Percentiles rank a stretch among this genome's conserved stretches.
These are phyloP conservation scores for Empis stercorea DNA, from an alignment of 2,888 invertebrate genomes.

Conservation along the genomic window DNA sequence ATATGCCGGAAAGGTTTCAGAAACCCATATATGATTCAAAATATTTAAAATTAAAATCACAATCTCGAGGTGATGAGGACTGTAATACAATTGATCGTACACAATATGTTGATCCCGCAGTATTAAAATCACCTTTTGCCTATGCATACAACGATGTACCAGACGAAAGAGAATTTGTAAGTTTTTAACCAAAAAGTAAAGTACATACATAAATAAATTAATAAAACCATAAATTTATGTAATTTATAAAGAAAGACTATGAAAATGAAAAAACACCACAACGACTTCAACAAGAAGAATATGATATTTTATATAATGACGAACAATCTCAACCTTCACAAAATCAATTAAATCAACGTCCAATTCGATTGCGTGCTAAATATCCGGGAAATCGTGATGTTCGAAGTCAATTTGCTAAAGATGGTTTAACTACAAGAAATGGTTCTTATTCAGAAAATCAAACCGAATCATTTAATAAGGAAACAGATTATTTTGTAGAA, in stretches of 20 bases:
- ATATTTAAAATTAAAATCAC: not conserved
- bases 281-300: conserved; percentile 24
- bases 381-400: conserved; percentile 34
- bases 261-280: conserved; percentile 19
- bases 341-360: conserved; percentile 23
- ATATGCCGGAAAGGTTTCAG: not conserved
- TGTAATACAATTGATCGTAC: conserved; percentile 12
- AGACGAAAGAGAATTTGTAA: conserved; percentile 12
- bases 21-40: not conserved
- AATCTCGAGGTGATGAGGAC: not conserved
- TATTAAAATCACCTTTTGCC: conserved; percentile 10
- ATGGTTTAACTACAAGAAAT: conserved; percentile 10
- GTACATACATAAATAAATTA: too few relatives aligned
- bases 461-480: not conserved
- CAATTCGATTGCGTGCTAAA: conserved; percentile 30
- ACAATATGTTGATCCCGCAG: conserved; percentile 13
- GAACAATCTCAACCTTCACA: conserved; percentile 16
- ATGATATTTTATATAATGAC: conserved; percentile 27
- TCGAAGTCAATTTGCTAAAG: conserved; percentile 24
- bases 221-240: too few relatives aligned
- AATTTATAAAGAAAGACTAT: conserved; percentile 27
- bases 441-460: not conserved
- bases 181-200: conserved; percentile 8
- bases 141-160: conserved; percentile 10
- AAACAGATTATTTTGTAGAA: not conserved